Evolutionary conservation across 2,888 invertebrate species (phyloP).

Genomic region (Microchrysa polita): DNA sequence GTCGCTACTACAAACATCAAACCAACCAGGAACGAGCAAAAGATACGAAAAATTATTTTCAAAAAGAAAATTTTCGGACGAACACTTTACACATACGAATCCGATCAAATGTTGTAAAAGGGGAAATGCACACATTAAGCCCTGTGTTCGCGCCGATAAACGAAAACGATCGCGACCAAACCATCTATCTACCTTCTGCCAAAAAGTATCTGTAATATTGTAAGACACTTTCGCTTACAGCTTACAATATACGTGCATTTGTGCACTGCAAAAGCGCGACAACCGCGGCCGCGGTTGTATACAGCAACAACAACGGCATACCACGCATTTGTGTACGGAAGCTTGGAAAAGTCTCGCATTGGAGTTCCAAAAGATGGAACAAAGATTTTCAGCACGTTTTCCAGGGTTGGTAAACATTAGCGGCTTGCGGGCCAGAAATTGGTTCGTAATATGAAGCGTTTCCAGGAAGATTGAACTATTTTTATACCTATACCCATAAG

Average conservation of each 20-base stretch:
- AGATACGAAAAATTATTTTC: conserved; percentile 4
- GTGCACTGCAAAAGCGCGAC: conserved; percentile 37
- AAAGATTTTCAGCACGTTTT: too few relatives aligned
- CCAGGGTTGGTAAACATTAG: too few relatives aligned
- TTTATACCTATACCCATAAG: too few relatives aligned
- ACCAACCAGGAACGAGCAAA: neutral
- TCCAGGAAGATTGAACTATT: too few relatives aligned
- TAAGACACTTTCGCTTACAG: conserved; percentile 40
- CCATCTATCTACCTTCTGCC: conserved; percentile 23
- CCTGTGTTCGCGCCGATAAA: conserved; percentile 2
- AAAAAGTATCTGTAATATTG: conserved; percentile 44
- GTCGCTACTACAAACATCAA: conserved; percentile 14
- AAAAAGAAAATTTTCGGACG: conserved; percentile 43
- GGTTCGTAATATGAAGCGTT: too few relatives aligned
- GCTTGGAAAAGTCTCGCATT: conserved; percentile 21
- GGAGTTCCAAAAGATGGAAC: too few relatives aligned
- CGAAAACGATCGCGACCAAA: too few relatives aligned
- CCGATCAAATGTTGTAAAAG: conserved; percentile 19
- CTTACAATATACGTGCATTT: too few relatives aligned
- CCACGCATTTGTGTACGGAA: conserved; percentile 37
- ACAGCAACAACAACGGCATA: neutral
- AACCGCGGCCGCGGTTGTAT: too few relatives aligned
- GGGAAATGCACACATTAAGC: conserved; percentile 31
- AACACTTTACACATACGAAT: conserved; percentile 30
- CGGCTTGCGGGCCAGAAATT: too few relatives aligned